Evolutionary conservation across 2,888 invertebrate genomes (phyloP), one percentile per base, ranked within the genome.

Genomic region (Plemyria rubiginata): DNA sequence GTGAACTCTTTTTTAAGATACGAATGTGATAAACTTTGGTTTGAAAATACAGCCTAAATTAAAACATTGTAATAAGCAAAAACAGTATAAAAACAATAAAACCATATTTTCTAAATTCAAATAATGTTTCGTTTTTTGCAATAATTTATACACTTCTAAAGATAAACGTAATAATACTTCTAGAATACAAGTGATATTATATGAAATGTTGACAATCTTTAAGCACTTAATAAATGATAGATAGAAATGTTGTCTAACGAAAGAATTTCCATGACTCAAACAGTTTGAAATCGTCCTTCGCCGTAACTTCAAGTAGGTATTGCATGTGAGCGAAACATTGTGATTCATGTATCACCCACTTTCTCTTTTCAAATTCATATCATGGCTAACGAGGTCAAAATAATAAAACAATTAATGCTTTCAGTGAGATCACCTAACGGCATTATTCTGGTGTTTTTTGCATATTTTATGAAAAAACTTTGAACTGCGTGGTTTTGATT

Each of bases 351-450:
- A 60, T 53, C 55, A 60, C 61, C 38, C 41, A 75, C 81, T 82
- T 78, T 83, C 81, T 79, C 79, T 80, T 80, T 78, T 78, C 70
- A 71, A 70, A 69, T 74, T 73, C 65, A 70, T 74, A 76, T 75
- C 68, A 72, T 70, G 58, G 60, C 62, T 63, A 76, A 73, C 72
- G 68, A 64, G 75, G 74, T 71, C 78, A 71, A 63, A 52, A 68
- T 62, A 66, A 69, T 71, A 70, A 73, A 77, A 78, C 75, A 80
- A 82, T 81, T 77, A 71, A 65, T 67, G 66, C 58, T 16, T 65
- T 61, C 38, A 58, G 55, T 70, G 70, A 68, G 60, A 54, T 70
- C 68, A 70, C 36, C 40, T 54, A 22, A 40, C 41, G 53, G 45
- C 48, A 48, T 54, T 66, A 62, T 66, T 67, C 54, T 66, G 60